Conservation (phyloP, 1,140 invertebrate species). For the Cryptotermes secundus region DNA sequence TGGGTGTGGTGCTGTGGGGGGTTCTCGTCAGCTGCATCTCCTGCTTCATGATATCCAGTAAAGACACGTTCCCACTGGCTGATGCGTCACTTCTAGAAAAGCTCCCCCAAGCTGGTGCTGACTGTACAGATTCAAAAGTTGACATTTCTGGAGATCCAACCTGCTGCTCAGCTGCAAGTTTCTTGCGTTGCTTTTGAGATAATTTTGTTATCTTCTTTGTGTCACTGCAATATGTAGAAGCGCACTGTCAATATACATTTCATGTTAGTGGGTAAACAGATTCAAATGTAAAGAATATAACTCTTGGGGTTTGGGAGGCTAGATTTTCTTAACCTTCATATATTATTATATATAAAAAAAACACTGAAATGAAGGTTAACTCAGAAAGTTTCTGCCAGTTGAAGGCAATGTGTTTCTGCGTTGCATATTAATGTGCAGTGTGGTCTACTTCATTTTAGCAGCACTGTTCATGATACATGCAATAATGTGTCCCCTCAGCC, state of each 20-base stretch:
- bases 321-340: no score
- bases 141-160: neutral
- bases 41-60: conserved; percentile 30
- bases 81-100: neutral
- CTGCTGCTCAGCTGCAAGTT: conserved; percentile 42
- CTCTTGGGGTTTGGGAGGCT: no score
- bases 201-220: conserved; percentile 51
- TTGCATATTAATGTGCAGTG: no score
- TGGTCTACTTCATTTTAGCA: no score
- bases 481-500: no score
- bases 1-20: neutral
- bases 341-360: no score
- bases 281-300: no score
- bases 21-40: conserved; percentile 15
- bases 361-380: no score
- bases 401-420: no score
- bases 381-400: no score
- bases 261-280: neutral
- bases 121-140: neutral
- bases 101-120: neutral
- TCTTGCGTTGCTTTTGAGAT: conserved; percentile 63
- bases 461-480: no score
- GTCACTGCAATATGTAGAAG: neutral
- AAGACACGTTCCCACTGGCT: neutral
- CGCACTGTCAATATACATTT: neutral